Evolutionary conservation across 2,888 invertebrate genomes (phyloP), one percentile per base, ranked within the genome.

Genomic region (Oscheius sp.): DNA sequence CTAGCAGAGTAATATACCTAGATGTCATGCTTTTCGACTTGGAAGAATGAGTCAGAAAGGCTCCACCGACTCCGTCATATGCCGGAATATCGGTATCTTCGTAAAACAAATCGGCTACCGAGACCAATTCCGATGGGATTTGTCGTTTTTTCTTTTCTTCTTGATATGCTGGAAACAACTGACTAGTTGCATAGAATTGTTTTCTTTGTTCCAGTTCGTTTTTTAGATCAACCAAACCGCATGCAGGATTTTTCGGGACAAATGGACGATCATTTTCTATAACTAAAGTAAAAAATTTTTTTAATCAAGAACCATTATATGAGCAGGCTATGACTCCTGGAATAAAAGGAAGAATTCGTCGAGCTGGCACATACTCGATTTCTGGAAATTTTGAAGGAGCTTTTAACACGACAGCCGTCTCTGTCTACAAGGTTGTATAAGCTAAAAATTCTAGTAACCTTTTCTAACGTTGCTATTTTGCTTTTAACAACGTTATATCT

Each of bases 171-270:
- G 44, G 44, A 41, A 59, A 44, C 59, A 59, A 14, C 20, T 63
- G 45, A 38, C 68, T 73, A n/a, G 73, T 51, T 4, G 72, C 51
- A 26, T 63, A 77, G 51, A 74, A 72, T 51, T 73, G 71, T 32
- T 77, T 74, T 26, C 68, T 38, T 20, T 70, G 63, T 2, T 73
- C 64, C 14, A 77, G 57, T 45, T 73, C 73, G 0, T 6, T 4
- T n/a, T 74, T 77, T 33, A 77, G 14, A 49, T 62, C 62, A 33
- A 62, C 22, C 33, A 33, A 32, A 9, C 45, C 45, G 0, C 26
- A 24, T 59, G 22, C 20, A 6, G 22, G 12, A 26, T 6, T 44
- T 41, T 59, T 59, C 2, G 28, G 36, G 47, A 33, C 8, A 44
- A 56, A 41, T n/a, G 24, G 4, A 14, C 12, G 8, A 20, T 38